A percentile compares a stretch with the other conserved stretches of the same genome.
phyloP scores from a whole-genome alignment of 2,797 vertebrate genomes.

The Enteromius mattozi region DNA sequence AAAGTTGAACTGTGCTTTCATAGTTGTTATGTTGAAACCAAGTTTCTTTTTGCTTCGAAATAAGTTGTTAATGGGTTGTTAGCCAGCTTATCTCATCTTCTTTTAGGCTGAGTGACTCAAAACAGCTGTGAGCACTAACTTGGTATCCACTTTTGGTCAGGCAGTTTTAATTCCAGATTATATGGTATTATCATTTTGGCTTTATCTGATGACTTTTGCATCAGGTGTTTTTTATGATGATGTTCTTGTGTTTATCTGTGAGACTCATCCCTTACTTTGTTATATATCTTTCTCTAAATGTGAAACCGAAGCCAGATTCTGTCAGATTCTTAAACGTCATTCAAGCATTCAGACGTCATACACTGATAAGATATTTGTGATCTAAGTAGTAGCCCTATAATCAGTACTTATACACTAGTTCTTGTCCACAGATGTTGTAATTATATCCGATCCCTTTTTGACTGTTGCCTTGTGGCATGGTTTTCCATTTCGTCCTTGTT shows the following conservation, averaged over 20 bases:
- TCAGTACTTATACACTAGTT: background rate
- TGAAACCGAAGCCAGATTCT: background rate
- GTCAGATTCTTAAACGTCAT: background rate
- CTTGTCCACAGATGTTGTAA: conserved; percentile 5
- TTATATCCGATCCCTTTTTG: conserved; percentile 9
- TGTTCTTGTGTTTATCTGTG: background rate
- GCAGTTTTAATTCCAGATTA: conserved; percentile 23
- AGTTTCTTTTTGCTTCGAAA: background rate
- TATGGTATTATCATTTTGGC: conserved; percentile 25
- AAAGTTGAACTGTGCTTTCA: background rate
- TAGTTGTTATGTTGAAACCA: background rate
- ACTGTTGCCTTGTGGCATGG: conserved; percentile 38
- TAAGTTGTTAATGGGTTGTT: background rate
- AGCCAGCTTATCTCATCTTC: background rate
- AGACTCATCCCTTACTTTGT: background rate
- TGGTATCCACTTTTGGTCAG: background rate
- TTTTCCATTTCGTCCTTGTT: conserved; percentile 23
- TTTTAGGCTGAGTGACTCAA: conserved; percentile 8
- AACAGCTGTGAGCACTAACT: conserved; percentile 1
- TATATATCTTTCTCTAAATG: background rate
- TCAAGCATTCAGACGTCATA: background rate
- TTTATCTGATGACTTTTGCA: conserved; percentile 12
- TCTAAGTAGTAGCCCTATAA: background rate
- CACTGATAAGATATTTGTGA: background rate
- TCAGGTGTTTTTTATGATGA: background rate